A percentile compares a stretch with the other conserved stretches of the same genome.
phyloP scores from a whole-genome alignment of 2,113 vertebrate species.

The Mormoops blainvillei region DNA sequence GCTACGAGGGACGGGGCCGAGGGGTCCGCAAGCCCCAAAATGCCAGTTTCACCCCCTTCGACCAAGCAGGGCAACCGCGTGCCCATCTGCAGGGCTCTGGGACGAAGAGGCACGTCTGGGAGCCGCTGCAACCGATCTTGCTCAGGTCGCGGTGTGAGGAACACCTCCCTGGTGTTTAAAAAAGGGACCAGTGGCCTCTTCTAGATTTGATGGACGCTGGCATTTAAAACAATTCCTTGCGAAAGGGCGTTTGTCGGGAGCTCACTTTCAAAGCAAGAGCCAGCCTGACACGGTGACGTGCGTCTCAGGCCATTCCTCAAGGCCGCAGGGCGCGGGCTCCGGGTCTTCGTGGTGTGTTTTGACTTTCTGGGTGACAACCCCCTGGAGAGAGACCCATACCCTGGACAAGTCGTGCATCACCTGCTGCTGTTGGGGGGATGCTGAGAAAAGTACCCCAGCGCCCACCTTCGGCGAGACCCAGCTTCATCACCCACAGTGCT shows the following conservation, averaged over 20 bases:
- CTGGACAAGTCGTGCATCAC: accelerated
- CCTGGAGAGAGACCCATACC: neutral
- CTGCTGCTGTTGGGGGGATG: neutral
- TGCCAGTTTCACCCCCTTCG: accelerated
- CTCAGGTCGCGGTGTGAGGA: neutral
- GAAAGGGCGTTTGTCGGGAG: neutral
- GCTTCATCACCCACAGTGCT: neutral
- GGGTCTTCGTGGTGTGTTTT: neutral
- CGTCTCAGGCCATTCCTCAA: neutral
- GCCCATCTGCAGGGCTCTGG: neutral
- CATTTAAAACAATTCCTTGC: neutral
- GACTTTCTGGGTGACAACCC: neutral
- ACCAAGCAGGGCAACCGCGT: neutral
- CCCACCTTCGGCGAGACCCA: neutral
- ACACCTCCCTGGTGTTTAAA: neutral
- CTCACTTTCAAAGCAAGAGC: neutral
- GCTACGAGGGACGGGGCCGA: neutral
- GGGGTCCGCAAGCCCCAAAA: neutral
- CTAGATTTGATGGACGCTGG: neutral
- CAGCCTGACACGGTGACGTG: accelerated
- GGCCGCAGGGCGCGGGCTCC: neutral
- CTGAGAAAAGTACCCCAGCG: neutral
- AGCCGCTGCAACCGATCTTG: too few relatives aligned
- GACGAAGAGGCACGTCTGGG: too few relatives aligned
- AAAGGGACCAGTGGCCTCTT: neutral